phyloP scores from a whole-genome alignment of 1,140 invertebrate species.

The Aphis craccivora region DNA sequence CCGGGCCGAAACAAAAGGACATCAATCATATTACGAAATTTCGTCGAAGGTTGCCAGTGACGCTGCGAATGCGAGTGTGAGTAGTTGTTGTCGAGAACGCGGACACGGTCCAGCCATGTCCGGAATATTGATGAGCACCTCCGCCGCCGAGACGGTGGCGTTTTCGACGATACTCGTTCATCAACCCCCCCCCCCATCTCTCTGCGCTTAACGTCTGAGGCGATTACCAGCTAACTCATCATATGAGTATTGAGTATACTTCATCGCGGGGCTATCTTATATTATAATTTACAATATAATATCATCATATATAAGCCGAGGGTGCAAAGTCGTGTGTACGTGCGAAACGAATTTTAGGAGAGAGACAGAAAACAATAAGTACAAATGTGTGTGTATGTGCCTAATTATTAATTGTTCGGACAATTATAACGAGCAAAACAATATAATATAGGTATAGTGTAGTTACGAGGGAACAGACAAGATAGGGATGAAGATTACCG shows the following conservation, averaged over 20 bases:
- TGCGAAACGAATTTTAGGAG: too few species aligned
- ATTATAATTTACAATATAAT: too few species aligned
- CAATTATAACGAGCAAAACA: background rate
- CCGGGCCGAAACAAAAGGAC: background rate
- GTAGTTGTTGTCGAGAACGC: background rate
- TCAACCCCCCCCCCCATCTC: background rate
- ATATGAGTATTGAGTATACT: background rate
- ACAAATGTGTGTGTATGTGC: too few species aligned
- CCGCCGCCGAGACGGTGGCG: background rate
- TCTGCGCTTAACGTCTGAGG: background rate
- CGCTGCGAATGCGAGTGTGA: background rate
- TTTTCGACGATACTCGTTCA: constrained; percentile 45
- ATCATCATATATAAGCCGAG: too few species aligned
- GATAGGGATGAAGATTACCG: background rate
- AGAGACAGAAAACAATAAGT: too few species aligned
- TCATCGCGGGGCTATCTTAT: too few species aligned
- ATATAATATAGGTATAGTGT: background rate
- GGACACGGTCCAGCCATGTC: constrained; percentile 26
- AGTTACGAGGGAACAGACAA: background rate
- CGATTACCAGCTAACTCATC: background rate
- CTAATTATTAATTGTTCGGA: background rate
- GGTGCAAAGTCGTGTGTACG: too few species aligned
- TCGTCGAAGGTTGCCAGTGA: background rate
- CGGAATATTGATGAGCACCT: constrained; percentile 36
- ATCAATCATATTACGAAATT: constrained; percentile 44